These are phyloP conservation scores for Danaus chrysippus DNA, from an alignment of 2,888 invertebrate species.

Conservation along the genomic window DNA sequence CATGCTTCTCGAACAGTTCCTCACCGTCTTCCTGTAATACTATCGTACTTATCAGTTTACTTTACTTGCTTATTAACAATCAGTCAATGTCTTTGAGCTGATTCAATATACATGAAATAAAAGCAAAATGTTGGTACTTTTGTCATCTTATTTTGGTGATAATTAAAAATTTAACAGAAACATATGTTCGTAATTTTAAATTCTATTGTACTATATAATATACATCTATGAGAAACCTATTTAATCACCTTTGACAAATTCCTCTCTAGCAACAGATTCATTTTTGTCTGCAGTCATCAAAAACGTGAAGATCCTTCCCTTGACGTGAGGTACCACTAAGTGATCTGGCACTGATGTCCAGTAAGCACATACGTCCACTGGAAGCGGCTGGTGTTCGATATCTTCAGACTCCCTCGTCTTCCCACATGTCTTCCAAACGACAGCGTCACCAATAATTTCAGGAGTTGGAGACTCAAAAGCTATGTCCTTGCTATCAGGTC, in stretches of 20 bases:
- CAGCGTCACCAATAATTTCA: slow-evolving; percentile 57
- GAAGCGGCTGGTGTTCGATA: slow-evolving; percentile 54
- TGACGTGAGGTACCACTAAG: slow-evolving; percentile 67
- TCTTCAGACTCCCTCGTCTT: slow-evolving; percentile 65
- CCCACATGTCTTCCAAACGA: slow-evolving; percentile 64
- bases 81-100: background rate
- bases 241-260: slow-evolving; percentile 61
- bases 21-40: slow-evolving; percentile 72
- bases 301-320: slow-evolving; percentile 70
- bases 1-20: slow-evolving; percentile 66
- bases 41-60: slow-evolving; percentile 48
- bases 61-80: slow-evolving; percentile 18
- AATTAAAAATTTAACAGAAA: background rate
- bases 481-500: slow-evolving; percentile 62
- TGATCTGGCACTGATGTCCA: slow-evolving; percentile 74
- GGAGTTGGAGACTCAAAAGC: slow-evolving; percentile 58
- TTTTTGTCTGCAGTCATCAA: slow-evolving; percentile 76
- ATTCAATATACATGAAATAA: background rate
- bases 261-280: slow-evolving; percentile 64
- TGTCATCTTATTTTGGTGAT: background rate
- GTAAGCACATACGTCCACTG: slow-evolving; percentile 62
- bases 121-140: background rate
- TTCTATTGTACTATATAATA: background rate
- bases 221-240: background rate
- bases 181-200: background rate